A percentile compares a stretch with the other conserved stretches of the same genome.
Conservation (phyloP, 2,113 vertebrate genomes). For the Tursiops truncatus region DNA sequence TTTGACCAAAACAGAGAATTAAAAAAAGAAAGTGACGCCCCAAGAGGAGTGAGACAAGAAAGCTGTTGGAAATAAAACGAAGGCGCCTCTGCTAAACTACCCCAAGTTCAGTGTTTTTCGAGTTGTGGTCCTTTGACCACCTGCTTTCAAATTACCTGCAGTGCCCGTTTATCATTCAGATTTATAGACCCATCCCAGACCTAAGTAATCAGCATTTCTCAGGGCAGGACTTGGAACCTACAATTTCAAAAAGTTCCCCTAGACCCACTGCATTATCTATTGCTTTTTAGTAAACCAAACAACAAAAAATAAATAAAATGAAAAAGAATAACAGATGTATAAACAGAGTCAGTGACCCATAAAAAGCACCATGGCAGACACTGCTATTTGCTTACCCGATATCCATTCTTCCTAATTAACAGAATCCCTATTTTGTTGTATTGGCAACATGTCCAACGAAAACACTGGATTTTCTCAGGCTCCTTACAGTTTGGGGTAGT, state of each 20-base stretch:
- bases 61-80: neutral
- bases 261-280: neutral
- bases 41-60: neutral
- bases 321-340: neutral
- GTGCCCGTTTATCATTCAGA: neutral
- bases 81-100: neutral
- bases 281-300: neutral
- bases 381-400: neutral
- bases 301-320: neutral
- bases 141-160: neutral
- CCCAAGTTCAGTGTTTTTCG: neutral
- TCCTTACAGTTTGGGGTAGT: neutral
- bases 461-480: neutral
- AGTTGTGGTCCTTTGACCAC: neutral
- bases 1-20: neutral
- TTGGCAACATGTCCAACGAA: neutral
- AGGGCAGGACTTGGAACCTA: neutral
- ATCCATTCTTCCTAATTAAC: neutral
- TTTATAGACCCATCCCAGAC: neutral
- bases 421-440: neutral
- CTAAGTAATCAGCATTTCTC: neutral
- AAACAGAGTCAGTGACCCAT: neutral
- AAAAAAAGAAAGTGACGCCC: neutral
- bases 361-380: neutral
- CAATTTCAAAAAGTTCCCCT: neutral